These are phyloP conservation scores for Dromaius novaehollandiae DNA, from an alignment of 2,113 vertebrate species.

Conservation along the genomic window DNA sequence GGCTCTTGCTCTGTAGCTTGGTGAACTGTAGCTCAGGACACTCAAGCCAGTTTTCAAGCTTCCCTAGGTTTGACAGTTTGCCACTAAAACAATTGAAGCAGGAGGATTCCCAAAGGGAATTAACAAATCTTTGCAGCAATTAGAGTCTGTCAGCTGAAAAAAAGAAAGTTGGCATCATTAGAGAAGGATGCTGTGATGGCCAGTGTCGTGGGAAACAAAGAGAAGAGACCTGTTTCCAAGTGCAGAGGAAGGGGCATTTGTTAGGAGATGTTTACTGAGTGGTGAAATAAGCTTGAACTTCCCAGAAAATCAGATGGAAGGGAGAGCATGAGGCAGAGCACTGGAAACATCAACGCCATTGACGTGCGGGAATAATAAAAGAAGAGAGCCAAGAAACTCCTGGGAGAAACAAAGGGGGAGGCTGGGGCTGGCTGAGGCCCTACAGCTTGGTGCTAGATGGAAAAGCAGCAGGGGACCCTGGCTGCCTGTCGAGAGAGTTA, in stretches of 20 bases:
- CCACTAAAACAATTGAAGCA: neutral
- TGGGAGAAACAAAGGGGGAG: neutral
- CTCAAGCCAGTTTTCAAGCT: neutral
- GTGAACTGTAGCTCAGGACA: neutral
- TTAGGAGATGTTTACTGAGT: neutral
- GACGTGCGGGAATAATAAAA: neutral
- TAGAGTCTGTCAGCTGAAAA: neutral
- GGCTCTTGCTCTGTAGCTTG: neutral
- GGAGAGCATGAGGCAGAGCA: neutral
- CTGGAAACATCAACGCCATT: neutral
- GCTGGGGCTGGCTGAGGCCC: neutral
- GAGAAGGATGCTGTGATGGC: neutral
- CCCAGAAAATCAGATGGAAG: neutral
- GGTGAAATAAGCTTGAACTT: neutral
- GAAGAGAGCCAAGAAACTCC: neutral
- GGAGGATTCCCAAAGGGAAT: neutral
- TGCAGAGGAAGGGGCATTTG: neutral
- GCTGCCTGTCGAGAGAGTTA: neutral
- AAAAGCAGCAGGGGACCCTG: neutral
- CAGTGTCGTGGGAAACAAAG: neutral
- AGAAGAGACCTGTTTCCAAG: neutral
- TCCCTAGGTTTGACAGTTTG: neutral
- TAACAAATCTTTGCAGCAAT: neutral
- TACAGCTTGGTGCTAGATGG: neutral
- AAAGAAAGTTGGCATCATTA: neutral